Evolutionary conservation across 2,113 vertebrate genomes (phyloP).

Genomic region (Spizaetus ornatus): DNA sequence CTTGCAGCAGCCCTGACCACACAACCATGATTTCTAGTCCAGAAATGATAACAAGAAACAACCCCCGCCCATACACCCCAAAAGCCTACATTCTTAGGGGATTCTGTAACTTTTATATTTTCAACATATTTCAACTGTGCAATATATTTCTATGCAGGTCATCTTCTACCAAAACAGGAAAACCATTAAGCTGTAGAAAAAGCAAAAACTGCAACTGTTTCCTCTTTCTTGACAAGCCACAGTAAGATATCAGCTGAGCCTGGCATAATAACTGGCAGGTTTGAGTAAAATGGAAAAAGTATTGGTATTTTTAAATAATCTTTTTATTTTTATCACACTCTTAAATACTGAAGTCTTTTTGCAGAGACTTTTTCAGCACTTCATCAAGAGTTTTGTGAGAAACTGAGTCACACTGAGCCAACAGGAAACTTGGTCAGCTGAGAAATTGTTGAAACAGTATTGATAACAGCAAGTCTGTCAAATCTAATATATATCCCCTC

Average conservation of each 20-base stretch:
- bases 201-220: neutral
- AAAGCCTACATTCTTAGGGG: neutral
- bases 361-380: neutral
- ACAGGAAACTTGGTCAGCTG: neutral
- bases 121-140: neutral
- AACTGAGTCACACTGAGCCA: neutral
- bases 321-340: neutral
- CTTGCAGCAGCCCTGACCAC: neutral
- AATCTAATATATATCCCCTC: neutral
- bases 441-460: neutral
- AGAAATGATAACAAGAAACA: neutral
- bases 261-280: neutral
- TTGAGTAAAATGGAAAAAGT: neutral
- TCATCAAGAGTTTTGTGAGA: neutral
- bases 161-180: neutral
- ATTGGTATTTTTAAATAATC: neutral
- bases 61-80: rapidly evolving
- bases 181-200: neutral
- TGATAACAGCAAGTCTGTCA: neutral
- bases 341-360: neutral
- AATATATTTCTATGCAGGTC: neutral
- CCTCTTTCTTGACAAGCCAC: neutral
- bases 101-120: neutral
- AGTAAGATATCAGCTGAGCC: neutral
- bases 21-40: neutral